These are phyloP conservation scores for Punctoribates punctum DNA, from an alignment of 2,888 invertebrate species.

Conservation along the genomic window DNA sequence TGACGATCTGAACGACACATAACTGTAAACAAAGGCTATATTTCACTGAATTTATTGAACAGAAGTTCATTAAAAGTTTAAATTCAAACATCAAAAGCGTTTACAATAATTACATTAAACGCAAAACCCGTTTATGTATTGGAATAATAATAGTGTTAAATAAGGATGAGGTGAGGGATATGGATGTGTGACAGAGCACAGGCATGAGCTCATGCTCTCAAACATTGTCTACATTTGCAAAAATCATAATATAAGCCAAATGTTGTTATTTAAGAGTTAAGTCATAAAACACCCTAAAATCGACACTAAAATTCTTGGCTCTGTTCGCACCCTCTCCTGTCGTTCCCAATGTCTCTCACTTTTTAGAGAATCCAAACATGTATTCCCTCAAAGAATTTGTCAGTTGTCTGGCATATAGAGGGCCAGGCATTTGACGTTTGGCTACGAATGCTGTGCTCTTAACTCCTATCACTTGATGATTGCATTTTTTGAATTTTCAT, in stretches of 20 bases:
- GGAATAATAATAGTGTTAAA: not conserved
- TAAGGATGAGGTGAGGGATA: not conserved
- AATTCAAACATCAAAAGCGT: not conserved
- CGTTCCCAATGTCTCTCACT: not conserved
- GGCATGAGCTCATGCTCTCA: constrained; percentile 13
- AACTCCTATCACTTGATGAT: constrained; percentile 23
- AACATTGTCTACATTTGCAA: not conserved
- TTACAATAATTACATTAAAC: not conserved
- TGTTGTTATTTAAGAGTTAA: too few species aligned
- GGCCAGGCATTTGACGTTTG: not conserved
- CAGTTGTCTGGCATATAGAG: not conserved
- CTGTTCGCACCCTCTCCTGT: not conserved
- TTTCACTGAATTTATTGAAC: constrained; percentile 6
- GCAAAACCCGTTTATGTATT: not conserved
- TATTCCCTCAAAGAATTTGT: not conserved
- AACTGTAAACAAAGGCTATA: too few species aligned
- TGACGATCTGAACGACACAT: too few species aligned
- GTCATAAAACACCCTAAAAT: too few species aligned
- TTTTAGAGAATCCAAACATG: not conserved
- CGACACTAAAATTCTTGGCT: too few species aligned
- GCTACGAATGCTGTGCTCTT: not conserved
- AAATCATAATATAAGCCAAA: too few species aligned
- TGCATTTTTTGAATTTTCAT: constrained; percentile 12
- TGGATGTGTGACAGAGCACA: not conserved
- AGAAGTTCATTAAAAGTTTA: constrained; percentile 8